phyloP scores from a whole-genome alignment of 92 coral and sea anemone species.

The Epizoanthus fatuus region DNA sequence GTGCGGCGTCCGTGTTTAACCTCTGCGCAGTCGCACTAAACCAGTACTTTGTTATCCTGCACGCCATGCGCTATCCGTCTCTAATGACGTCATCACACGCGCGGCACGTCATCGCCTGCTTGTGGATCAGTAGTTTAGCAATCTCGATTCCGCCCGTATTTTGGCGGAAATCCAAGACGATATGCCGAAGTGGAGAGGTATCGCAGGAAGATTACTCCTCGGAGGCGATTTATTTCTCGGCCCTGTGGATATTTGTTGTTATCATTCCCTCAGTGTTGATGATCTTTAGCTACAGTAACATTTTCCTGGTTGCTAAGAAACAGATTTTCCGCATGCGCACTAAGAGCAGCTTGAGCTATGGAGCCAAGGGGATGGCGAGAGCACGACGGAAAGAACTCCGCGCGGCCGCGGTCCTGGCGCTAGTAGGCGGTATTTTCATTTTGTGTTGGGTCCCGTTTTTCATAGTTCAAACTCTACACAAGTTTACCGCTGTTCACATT shows the following conservation, averaged over 20 bases:
- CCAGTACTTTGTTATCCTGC: conserved; percentile 87
- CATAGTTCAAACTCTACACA: conserved; percentile 86
- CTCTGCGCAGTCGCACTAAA: conserved; percentile 95
- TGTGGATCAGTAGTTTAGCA: conserved; percentile 87
- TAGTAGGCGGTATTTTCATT: conserved; percentile 92
- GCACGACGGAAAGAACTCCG: conserved; percentile 86
- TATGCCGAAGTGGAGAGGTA: conserved; percentile 93
- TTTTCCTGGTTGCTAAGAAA: conserved; percentile 80
- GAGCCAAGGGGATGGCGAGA: conserved; percentile 49
- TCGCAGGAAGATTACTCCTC: conserved; percentile 78
- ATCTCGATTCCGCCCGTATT: conserved; percentile 89
- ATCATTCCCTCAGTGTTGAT: conserved; percentile 86
- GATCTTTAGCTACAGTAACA: conserved; percentile 86
- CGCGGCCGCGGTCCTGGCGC: conserved; percentile 92
- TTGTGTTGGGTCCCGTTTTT: conserved; percentile 97
- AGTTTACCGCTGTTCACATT: conserved; percentile 77
- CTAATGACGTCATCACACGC: conserved; percentile 88
- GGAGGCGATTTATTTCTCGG: conserved; percentile 82
- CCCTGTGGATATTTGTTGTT: conserved; percentile 92
- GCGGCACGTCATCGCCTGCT: conserved; percentile 77
- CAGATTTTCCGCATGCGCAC: conserved; percentile 85
- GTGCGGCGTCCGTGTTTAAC: conserved; percentile 96
- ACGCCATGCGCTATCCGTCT: conserved; percentile 86
- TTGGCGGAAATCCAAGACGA: conserved; percentile 90
- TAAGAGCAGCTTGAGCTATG: conserved; percentile 37